Percentiles rank a stretch among this genome's conserved stretches.
Evolutionary conservation across 2,888 invertebrate species (phyloP).

Genomic region (Troides aeacus): DNA sequence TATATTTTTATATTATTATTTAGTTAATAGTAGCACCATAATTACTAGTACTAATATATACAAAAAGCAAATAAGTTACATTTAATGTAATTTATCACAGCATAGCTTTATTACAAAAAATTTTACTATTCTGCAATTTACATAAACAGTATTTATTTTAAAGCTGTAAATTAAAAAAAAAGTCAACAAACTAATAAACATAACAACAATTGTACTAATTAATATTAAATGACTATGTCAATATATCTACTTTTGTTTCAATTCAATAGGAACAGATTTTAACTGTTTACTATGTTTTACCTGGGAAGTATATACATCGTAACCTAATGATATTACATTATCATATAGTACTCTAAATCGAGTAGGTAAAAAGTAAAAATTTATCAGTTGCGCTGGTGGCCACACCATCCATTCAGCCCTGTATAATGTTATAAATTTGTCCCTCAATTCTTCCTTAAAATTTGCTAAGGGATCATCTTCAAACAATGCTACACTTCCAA

Average conservation of each 20-base stretch:
- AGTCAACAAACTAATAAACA: neutral
- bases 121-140: slow-evolving; percentile 4
- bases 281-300: slow-evolving; percentile 82
- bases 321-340: slow-evolving; percentile 91
- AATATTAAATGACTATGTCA: slow-evolving; percentile 31
- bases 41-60: slow-evolving; percentile 18
- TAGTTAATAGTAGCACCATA: slow-evolving; percentile 25
- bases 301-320: slow-evolving; percentile 93
- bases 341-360: slow-evolving; percentile 94
- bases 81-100: slow-evolving; percentile 27
- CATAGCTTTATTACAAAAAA: slow-evolving; percentile 10
- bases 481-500: slow-evolving; percentile 87
- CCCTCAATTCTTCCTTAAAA: slow-evolving; percentile 84
- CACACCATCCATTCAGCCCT: slow-evolving; percentile 95
- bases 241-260: slow-evolving; percentile 26
- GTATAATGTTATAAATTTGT: slow-evolving; percentile 89
- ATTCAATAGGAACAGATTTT: slow-evolving; percentile 39
- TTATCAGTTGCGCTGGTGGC: slow-evolving; percentile 96
- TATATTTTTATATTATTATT: slow-evolving; percentile 4
- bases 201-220: neutral
- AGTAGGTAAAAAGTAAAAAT: slow-evolving; percentile 93
- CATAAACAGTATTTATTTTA: neutral
- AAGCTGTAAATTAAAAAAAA: neutral
- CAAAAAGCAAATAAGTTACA: slow-evolving; percentile 10
- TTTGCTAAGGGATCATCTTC: slow-evolving; percentile 83